These are phyloP conservation scores for Marisa cornuarietis DNA, from an alignment of 1,140 invertebrate species.

Conservation along the genomic window DNA sequence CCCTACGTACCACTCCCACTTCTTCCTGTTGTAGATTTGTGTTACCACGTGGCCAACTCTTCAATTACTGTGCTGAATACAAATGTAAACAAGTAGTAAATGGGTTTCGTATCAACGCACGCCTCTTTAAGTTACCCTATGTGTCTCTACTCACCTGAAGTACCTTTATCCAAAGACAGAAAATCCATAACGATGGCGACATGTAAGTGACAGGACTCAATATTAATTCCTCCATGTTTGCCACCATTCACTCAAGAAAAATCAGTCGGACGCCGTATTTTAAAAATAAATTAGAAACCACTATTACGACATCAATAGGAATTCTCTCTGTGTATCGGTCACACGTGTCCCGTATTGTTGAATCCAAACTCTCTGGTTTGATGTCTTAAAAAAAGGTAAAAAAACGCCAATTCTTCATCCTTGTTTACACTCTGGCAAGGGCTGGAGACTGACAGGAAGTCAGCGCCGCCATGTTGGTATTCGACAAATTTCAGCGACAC, in stretches of 20 bases:
- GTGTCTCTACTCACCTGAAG: background rate
- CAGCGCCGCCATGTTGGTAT: slow-evolving; percentile 19
- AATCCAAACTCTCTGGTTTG: too few relatives aligned
- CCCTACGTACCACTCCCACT: slow-evolving; percentile 20
- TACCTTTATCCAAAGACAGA: background rate
- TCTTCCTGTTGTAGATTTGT: slow-evolving; percentile 25
- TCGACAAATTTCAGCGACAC: slow-evolving; percentile 21
- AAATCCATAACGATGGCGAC: background rate
- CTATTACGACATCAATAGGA: too few relatives aligned
- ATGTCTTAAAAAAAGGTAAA: background rate
- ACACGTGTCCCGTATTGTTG: too few relatives aligned
- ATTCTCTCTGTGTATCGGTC: too few relatives aligned
- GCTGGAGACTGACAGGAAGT: slow-evolving; percentile 22
- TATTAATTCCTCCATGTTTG: slow-evolving; percentile 12
- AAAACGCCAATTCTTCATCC: background rate
- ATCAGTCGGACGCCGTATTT: background rate
- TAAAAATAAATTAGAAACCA: too few relatives aligned
- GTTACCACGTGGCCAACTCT: slow-evolving; percentile 17
- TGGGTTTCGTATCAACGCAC: background rate
- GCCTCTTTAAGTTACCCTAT: background rate
- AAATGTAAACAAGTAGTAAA: background rate
- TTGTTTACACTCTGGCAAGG: slow-evolving; percentile 20
- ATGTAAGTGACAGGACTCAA: slow-evolving; percentile 11
- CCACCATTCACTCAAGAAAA: background rate
- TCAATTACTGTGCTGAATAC: background rate